Base-by-base conservation (phyloP, 2,113 vertebrate genomes). In the Mobula birostris region DNA sequence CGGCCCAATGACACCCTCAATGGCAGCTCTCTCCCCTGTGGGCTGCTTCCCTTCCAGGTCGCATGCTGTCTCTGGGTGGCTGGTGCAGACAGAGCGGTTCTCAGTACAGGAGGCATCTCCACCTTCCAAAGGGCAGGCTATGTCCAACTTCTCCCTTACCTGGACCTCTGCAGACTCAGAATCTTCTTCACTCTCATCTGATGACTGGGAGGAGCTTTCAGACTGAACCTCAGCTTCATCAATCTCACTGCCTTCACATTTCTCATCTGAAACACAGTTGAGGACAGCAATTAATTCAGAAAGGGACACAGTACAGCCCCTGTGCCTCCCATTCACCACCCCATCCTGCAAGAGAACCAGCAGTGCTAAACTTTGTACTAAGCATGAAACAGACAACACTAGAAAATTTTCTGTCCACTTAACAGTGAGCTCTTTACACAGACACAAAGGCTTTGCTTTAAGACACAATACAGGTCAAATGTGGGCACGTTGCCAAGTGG, bases 171-270 rank as follows among this genome's bases (percentile, higher is more conserved):
- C 94, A 1, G 95, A 94, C 40, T 94, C 80, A 66, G 94, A 76
- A 0, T 12, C 40, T 5, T 0, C 94, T 36, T 94, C 95, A 0
- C 56, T 94, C 17, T 96, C 40, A 9, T 63, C 36, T 1, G n/a
- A 58, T 7, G 83, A 92, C 6, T 15, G 29, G 15, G 1, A 4
- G 0, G 94, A 61, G 0, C 21, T 32, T 94, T 95, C 95, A 1
- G 95, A 94, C n/a, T 94, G 95, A 32, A 70, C n/a, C 17, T 27
- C 61, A 24, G n/a, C 14, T 94, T 95, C 95, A 0, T 95, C 95
- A 32, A 32, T 74, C 1, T 93, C 29, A 76, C 80, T 94, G 88
- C 95, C 70, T 7, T 72, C 91, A 2, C 27, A 32, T 29, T 93
- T 93, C 36, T 93, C 91, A 72, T 93, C 91, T 93, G 91, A 76